Evolutionary conservation across 2,113 vertebrate species (phyloP).

Genomic region (Otus sunia): DNA sequence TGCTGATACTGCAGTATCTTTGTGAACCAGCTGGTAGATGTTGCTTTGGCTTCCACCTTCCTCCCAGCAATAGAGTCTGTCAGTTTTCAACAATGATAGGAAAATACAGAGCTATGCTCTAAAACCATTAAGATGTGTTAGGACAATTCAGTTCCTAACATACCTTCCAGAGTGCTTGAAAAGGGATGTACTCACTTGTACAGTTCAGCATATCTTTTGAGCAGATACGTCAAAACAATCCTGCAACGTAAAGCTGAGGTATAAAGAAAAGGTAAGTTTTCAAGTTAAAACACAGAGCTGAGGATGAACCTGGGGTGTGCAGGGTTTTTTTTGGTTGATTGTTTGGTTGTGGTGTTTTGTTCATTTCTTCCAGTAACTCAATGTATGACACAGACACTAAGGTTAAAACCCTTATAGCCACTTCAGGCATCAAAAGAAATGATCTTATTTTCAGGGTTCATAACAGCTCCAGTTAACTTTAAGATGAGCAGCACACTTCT

Average conservation of each 20-base stretch:
- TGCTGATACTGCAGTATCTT: constrained; percentile 24
- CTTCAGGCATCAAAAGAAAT: background rate
- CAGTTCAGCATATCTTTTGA: background rate
- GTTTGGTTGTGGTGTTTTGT: background rate
- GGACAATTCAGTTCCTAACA: background rate
- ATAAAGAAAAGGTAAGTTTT: background rate
- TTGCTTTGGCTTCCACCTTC: constrained; percentile 14
- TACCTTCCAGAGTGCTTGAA: background rate
- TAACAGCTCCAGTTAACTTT: background rate
- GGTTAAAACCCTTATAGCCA: background rate
- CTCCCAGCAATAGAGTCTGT: background rate
- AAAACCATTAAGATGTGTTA: background rate
- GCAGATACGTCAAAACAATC: background rate
- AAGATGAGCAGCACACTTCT: background rate
- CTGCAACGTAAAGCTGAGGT: background rate
- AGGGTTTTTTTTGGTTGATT: fast-evolving
- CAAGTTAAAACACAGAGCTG: background rate
- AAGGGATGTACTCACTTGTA: background rate
- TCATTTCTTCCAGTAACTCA: background rate
- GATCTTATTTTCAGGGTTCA: background rate
- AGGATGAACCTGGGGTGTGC: background rate
- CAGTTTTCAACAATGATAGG: background rate
- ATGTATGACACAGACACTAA: background rate
- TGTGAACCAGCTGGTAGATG: constrained; percentile 43
- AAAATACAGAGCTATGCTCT: background rate